These are phyloP conservation scores for Pammene fasciana DNA, from an alignment of 2,888 invertebrate species.

Conservation along the genomic window DNA sequence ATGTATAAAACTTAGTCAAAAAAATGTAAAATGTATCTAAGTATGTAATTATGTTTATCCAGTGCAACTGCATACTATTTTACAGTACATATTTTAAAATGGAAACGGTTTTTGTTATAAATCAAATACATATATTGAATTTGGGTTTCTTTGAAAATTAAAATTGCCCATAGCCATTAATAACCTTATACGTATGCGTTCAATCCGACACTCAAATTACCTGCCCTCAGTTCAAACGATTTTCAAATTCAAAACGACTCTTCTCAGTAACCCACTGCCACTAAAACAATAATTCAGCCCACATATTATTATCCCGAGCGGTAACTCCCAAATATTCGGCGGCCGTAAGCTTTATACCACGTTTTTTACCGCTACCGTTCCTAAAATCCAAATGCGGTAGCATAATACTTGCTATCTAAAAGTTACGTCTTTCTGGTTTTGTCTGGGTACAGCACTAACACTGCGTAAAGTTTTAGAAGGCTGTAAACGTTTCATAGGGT, in stretches of 20 bases:
- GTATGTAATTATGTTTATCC: too few species aligned
- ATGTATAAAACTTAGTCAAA: too few species aligned
- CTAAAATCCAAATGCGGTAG: not conserved
- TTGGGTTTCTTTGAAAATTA: not conserved
- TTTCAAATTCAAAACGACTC: slow-evolving; percentile 18
- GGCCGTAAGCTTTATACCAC: slow-evolving; percentile 23
- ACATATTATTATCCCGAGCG: slow-evolving; percentile 30
- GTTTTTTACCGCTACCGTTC: slow-evolving; percentile 17
- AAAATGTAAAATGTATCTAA: too few species aligned
- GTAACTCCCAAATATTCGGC: slow-evolving; percentile 27
- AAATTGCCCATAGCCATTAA: not conserved
- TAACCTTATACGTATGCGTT: not conserved
- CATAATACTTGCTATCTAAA: not conserved
- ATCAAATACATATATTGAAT: too few species aligned
- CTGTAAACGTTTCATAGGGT: slow-evolving; percentile 79
- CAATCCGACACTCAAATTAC: slow-evolving; percentile 4
- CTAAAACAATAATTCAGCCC: slow-evolving; percentile 31
- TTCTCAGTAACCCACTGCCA: slow-evolving; percentile 27
- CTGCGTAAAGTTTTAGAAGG: slow-evolving; percentile 53
- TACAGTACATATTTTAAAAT: too few species aligned
- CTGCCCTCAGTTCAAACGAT: slow-evolving; percentile 8
- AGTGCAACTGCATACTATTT: too few species aligned
- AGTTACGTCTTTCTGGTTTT: slow-evolving; percentile 23
- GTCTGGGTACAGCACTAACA: slow-evolving; percentile 33
- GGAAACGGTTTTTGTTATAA: too few species aligned